Evolutionary conservation across 2,888 invertebrate genomes (phyloP).

Genomic region (Gandaritis pyraliata): DNA sequence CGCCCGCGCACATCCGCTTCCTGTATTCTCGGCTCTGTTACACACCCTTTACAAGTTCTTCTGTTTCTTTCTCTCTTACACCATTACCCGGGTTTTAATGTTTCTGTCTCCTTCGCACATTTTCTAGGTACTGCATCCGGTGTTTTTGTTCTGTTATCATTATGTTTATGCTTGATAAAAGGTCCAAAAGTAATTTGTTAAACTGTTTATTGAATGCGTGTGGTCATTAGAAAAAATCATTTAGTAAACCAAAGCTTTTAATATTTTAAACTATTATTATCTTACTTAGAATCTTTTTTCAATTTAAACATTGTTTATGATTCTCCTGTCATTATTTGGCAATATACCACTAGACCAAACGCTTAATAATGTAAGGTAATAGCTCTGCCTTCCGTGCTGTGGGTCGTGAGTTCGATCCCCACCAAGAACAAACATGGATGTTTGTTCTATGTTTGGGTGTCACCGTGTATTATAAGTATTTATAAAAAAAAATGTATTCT

Average conservation of each 20-base stretch:
- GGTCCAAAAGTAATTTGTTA: constrained; percentile 22
- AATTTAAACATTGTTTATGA: too few species aligned
- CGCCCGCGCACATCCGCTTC: constrained; percentile 74
- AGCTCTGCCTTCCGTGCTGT: too few species aligned
- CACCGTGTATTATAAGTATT: too few species aligned
- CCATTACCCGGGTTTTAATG: constrained; percentile 70
- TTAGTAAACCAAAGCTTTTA: constrained; percentile 11
- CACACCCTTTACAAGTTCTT: constrained; percentile 46
- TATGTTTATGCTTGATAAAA: constrained; percentile 27
- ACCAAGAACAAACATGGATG: too few species aligned
- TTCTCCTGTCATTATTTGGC: too few species aligned
- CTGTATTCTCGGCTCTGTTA: constrained; percentile 67
- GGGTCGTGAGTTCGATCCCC: too few species aligned
- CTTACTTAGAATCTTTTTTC: not conserved
- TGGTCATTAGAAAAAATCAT: constrained; percentile 27
- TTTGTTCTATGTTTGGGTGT: too few species aligned
- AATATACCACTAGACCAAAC: too few species aligned
- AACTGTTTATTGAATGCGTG: constrained; percentile 16
- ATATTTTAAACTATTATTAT: not conserved
- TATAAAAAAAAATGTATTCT: too few species aligned
- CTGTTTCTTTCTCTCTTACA: constrained; percentile 37
- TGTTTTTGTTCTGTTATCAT: constrained; percentile 34
- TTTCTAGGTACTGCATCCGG: constrained; percentile 56
- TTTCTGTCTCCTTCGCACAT: constrained; percentile 56
- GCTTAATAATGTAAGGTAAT: too few species aligned